Conservation (phyloP, 2,113 vertebrate genomes). For the Tyrannus savana region DNA sequence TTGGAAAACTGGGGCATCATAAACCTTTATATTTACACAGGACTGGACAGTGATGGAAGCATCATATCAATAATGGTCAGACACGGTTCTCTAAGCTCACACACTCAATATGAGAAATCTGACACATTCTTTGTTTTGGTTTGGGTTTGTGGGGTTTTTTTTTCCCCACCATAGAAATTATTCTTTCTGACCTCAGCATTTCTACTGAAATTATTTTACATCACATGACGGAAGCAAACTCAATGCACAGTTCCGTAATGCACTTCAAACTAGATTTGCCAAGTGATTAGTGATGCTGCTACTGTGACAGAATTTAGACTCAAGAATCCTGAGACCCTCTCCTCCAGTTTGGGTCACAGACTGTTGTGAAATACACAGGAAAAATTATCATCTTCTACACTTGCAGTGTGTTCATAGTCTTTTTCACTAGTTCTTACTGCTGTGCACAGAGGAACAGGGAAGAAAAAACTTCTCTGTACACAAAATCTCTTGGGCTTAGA, state of each 20-base stretch:
- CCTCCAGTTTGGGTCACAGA: neutral
- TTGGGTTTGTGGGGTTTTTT: neutral
- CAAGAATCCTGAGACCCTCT: neutral
- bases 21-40: neutral
- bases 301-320: neutral
- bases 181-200: neutral
- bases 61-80: neutral
- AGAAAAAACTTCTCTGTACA: neutral
- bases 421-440: neutral
- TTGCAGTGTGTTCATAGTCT: neutral
- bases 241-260: neutral
- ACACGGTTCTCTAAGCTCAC: neutral
- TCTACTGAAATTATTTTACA: neutral
- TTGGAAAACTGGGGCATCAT: neutral
- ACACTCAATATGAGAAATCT: neutral
- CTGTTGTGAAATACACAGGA: neutral
- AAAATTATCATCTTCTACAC: neutral
- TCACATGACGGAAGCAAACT: neutral
- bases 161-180: neutral
- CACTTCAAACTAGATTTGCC: neutral
- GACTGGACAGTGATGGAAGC: neutral
- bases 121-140: neutral
- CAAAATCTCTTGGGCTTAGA: neutral
- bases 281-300: neutral
- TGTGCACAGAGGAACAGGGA: neutral